Percentiles rank a stretch among this genome's conserved stretches.
These are phyloP conservation scores for Channa argus DNA, from an alignment of 2,113 vertebrate species.

Conservation along the genomic window DNA sequence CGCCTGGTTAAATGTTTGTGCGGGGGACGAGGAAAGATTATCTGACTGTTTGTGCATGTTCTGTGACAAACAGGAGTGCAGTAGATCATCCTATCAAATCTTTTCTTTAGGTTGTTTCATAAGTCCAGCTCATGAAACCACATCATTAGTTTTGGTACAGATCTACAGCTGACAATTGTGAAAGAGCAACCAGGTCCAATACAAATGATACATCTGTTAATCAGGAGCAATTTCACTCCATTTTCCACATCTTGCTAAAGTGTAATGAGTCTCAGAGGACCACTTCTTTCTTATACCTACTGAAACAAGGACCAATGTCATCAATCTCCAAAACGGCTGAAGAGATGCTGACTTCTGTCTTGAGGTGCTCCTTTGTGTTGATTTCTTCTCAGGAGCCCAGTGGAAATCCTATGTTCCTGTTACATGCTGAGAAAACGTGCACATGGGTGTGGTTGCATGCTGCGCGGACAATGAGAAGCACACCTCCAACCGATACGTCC, in stretches of 20 bases:
- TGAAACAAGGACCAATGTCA: constrained; percentile 62
- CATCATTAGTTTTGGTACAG: constrained; percentile 13
- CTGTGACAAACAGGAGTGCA: constrained; percentile 9
- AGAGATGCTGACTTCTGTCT: constrained; percentile 60
- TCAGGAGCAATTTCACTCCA: constrained; percentile 55
- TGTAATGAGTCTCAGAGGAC: constrained; percentile 75
- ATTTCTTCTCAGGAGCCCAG: constrained; percentile 50
- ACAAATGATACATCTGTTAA: constrained; percentile 70
- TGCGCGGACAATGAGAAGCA: constrained; percentile 54
- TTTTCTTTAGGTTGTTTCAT: no score
- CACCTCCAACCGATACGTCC: constrained; percentile 48
- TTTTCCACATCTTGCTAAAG: constrained; percentile 50
- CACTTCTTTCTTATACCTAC: constrained; percentile 68
- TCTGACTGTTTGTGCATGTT: constrained; percentile 44
- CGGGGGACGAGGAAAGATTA: constrained; percentile 63
- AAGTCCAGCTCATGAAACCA: background rate
- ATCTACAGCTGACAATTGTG: constrained; percentile 47
- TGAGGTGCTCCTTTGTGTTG: constrained; percentile 53
- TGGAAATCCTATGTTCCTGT: constrained; percentile 36
- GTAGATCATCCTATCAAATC: background rate
- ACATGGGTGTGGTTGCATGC: constrained; percentile 26
- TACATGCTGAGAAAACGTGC: constrained; percentile 15
- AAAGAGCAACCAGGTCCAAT: constrained; percentile 48
- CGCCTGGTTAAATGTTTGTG: constrained; percentile 58
- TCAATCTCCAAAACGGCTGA: constrained; percentile 68